Evolutionary conservation across 2,113 vertebrate species (phyloP).

Genomic region (Pavo muticus): DNA sequence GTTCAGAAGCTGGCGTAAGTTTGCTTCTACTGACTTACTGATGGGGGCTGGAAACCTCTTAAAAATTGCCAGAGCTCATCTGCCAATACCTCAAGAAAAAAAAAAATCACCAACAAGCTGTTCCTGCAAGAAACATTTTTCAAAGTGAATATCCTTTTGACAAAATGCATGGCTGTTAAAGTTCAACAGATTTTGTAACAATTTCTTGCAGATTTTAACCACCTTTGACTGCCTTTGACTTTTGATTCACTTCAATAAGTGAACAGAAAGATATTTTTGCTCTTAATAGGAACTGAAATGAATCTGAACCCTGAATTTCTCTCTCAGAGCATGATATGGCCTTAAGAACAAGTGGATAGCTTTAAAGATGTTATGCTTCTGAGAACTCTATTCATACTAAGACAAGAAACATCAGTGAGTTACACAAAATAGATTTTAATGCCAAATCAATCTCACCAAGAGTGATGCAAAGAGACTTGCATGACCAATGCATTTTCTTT

Average conservation of each 20-base stretch:
- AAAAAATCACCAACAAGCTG: constrained; percentile 35
- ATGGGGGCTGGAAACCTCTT: not conserved
- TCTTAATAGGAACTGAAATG: constrained; percentile 19
- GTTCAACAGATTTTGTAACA: constrained; percentile 29
- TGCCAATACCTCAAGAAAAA: constrained; percentile 6
- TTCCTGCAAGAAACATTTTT: constrained; percentile 32
- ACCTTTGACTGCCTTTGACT: constrained; percentile 32
- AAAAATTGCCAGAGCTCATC: constrained; percentile 32
- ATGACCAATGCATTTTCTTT: constrained; percentile 62
- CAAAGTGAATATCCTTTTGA: not conserved
- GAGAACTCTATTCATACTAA: constrained; percentile 36
- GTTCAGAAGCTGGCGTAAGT: not conserved
- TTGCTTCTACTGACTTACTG: constrained; percentile 4
- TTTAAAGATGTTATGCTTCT: constrained; percentile 41
- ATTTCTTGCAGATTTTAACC: constrained; percentile 22
- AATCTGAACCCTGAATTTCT: constrained; percentile 41
- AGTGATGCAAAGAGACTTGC: constrained; percentile 32
- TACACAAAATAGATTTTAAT: constrained; percentile 62
- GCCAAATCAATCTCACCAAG: constrained; percentile 55
- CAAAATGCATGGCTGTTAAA: constrained; percentile 31
- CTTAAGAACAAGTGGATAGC: constrained; percentile 22
- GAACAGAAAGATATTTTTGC: constrained; percentile 22
- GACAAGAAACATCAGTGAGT: constrained; percentile 47
- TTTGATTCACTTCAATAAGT: constrained; percentile 22
- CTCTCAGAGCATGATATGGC: not conserved